Evolutionary conservation across 1,140 invertebrate species (phyloP), one percentile per base, ranked within the genome.

Genomic region (Eumeta japonica): DNA sequence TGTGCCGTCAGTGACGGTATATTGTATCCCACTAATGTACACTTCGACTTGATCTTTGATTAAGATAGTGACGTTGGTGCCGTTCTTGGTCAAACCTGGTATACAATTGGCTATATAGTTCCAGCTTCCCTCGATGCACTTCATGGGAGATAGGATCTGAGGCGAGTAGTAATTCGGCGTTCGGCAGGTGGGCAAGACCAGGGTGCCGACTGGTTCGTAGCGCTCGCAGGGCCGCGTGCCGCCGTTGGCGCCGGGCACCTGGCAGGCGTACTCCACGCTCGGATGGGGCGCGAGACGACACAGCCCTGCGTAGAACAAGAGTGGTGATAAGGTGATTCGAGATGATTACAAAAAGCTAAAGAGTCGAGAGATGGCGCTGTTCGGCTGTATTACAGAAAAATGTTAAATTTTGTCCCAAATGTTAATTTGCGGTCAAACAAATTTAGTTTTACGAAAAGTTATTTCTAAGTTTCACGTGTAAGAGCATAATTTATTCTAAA

Each of bases 51-150:
- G 17, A 16, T 48, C 36, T 15, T 37, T 43, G n/a, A 55, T 45
- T n/a, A 44, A 19, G 13, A 48, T 46, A 7, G 43, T 50, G 7
- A 54, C 42, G 18, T 50, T 55, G 7, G 34, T 46, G n/a, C n/a
- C n/a, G n/a, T n/a, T n/a, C n/a, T n/a, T n/a, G n/a, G n/a, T n/a
- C n/a, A n/a, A n/a, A n/a, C n/a, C 62, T 57, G 58, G 48, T 30
- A 34, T 37, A 37, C 62, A 64, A 3, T 20, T 46, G 0, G 62
- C 57, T 18, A 60, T 41, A 50, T 58, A 55, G 49, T 71, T 56
- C 62, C 64, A 73, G 33, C 39, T 61, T 33, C 67, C 67, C 13
- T 63, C 58, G 7, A 58, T 43, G 44, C 72, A 74, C 2, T 34
- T 35, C 64, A 68, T 68, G 16, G 48, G 27, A 9, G 39, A 30